Evolutionary conservation across 1,140 invertebrate genomes (phyloP), one percentile per base, ranked within the genome.

Genomic region (Harlomillsia oculata): DNA sequence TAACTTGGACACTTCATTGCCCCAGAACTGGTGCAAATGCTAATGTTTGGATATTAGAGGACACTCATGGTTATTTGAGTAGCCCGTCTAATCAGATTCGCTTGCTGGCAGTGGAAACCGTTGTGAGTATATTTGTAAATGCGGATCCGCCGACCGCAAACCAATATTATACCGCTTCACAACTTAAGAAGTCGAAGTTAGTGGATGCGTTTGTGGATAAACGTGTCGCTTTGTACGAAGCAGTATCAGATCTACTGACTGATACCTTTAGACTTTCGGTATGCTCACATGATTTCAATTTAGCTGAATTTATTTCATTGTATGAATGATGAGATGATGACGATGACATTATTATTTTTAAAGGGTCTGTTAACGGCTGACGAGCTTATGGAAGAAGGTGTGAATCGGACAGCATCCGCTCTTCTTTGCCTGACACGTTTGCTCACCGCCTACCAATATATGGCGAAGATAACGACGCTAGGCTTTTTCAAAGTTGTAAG

Each of bases 401-500:
- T 68, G 9, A 71, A 69, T 41, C 60, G 70, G 56, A 71, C 67
- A 8, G 52, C 67, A 2, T 72, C 67, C 30, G 69, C 69, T 0
- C 61, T 77, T 29, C 67, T 73, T 18, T 65, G 69, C 13, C 67
- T 73, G 45, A 56, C 68, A 11, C 61, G 66, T 25, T 56, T 78
- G n/a, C 67, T 74, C 36, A 65, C 70, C 21, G 63, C 66, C 5
- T 72, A 68, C 58, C 67, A 70, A 29, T 62, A 66, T 43, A 72
- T 72, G 63, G 69, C 72, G 21, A 70, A 70, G 57, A 65, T 68
- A 51, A 69, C 70, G 9, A 44, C 78, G 0, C 68, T 67, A 45
- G 57, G 60, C 1, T 63, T 77, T 16, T 57, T 77, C 20, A 53
- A 64, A 57, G 48, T 78, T 8, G 53, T 68, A 8, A 59, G 67